Conservation (phyloP, 2,113 vertebrate genomes). For the Elephas maximus region DNA sequence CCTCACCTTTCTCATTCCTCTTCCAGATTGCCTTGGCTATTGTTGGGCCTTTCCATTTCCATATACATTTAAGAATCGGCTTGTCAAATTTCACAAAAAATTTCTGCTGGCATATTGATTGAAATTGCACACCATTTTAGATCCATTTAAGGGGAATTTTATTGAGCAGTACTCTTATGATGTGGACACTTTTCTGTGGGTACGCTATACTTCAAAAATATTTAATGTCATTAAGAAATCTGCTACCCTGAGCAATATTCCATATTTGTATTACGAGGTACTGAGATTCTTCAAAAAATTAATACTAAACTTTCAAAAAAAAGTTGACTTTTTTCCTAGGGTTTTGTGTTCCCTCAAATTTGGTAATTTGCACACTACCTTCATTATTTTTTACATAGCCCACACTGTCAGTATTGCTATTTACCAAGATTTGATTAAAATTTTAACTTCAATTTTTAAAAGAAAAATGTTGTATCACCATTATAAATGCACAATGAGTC, state of each 20-base stretch:
- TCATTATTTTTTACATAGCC: slow-evolving; percentile 86
- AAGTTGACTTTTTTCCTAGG: too few relatives aligned
- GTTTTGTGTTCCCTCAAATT: background rate
- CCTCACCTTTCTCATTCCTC: background rate
- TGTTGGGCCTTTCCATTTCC: background rate
- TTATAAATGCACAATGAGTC: too few relatives aligned
- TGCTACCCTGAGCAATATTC: background rate
- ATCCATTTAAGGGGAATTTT: background rate
- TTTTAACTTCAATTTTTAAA: too few relatives aligned
- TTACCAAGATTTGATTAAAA: too few relatives aligned
- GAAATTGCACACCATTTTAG: background rate
- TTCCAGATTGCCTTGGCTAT: background rate
- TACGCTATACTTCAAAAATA: background rate
- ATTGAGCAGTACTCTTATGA: background rate
- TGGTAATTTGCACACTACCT: background rate
- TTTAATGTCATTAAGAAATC: background rate
- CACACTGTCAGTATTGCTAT: too few relatives aligned
- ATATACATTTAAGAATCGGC: background rate
- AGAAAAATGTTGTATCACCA: too few relatives aligned
- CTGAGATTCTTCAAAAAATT: background rate
- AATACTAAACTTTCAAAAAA: background rate
- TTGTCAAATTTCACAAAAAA: background rate
- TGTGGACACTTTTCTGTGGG: background rate
- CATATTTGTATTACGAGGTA: background rate
- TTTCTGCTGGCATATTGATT: background rate